A percentile compares a stretch with the other conserved stretches of the same genome.
phyloP scores from a whole-genome alignment of 92 coral and sea anemone species.

The Anthopleura xanthogrammica region DNA sequence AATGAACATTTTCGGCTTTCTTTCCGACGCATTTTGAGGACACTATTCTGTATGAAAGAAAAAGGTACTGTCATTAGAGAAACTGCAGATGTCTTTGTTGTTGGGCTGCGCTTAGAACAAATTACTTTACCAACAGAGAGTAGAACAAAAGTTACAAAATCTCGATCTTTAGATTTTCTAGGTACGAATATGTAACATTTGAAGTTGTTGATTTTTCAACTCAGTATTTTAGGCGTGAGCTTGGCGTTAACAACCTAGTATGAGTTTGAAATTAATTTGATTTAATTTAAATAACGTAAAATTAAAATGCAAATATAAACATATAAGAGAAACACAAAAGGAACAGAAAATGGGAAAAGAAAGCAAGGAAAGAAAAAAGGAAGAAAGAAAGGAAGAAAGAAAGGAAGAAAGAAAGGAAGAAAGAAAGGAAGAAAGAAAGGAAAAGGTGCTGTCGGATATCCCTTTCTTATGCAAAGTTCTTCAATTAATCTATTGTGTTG shows the following conservation, averaged over 20 bases:
- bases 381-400: neutral
- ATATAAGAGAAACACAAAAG: neutral
- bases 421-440: neutral
- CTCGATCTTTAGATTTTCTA: conserved; percentile 21
- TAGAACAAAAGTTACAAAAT: neutral
- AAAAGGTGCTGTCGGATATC: neutral
- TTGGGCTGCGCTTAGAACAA: neutral
- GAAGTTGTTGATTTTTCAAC: too few species aligned
- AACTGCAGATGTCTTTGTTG: neutral
- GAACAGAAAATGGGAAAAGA: neutral
- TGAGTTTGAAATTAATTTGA: neutral
- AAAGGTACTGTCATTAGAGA: neutral
- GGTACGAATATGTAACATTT: conserved; percentile 13
- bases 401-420: neutral
- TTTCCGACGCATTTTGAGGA: conserved; percentile 30
- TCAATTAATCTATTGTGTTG: too few species aligned
- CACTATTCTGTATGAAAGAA: conserved; percentile 9
- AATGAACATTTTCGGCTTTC: conserved; percentile 49
- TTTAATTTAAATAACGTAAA: neutral
- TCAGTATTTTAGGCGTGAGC: too few species aligned
- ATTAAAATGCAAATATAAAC: neutral
- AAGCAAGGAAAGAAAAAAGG: neutral
- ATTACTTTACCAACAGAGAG: neutral
- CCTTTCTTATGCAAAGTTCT: too few species aligned
- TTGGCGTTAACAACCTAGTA: neutral